phyloP scores from a whole-genome alignment of 2,797 vertebrate species.

The Sandelia bainsii region DNA sequence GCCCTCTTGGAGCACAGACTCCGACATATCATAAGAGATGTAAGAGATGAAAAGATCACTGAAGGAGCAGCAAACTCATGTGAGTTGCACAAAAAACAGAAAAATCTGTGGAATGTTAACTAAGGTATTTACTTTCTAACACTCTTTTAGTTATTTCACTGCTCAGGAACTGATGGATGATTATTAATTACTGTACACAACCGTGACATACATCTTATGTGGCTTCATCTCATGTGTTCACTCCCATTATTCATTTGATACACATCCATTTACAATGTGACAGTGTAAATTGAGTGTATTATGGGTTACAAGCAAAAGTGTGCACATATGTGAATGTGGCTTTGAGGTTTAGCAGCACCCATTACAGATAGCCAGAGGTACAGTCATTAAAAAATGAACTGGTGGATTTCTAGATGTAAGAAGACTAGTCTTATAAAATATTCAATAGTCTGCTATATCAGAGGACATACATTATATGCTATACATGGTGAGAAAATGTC shows the following conservation, averaged over 20 bases:
- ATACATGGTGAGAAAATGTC: constrained; percentile 13
- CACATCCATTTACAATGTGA: constrained; percentile 45
- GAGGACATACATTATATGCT: constrained; percentile 3
- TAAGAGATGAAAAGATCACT: constrained; percentile 54
- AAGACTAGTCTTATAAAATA: constrained; percentile 57
- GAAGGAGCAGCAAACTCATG: constrained; percentile 28
- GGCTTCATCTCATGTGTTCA: constrained; percentile 36
- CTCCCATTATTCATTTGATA: constrained; percentile 38
- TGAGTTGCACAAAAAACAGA: constrained; percentile 23
- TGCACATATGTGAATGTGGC: constrained; percentile 30
- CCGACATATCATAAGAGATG: constrained; percentile 60
- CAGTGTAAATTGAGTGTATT: constrained; percentile 49
- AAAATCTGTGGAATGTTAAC: constrained; percentile 43
- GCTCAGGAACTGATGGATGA: constrained; percentile 46
- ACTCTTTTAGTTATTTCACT: constrained; percentile 6
- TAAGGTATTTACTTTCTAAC: constrained; percentile 43
- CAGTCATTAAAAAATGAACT: constrained; percentile 29
- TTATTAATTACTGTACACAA: constrained; percentile 52
- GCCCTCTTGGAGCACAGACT: constrained; percentile 57
- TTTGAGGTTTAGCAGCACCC: constrained; percentile 28
- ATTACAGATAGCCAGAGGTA: constrained; percentile 15
- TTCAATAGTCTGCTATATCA: constrained; percentile 34
- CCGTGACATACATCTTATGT: constrained; percentile 59
- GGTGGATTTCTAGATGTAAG: constrained; percentile 42
- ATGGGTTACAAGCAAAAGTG: constrained; percentile 18